Conservation (phyloP, 2,113 vertebrate genomes). For the human (Homo sapiens) region DNA sequence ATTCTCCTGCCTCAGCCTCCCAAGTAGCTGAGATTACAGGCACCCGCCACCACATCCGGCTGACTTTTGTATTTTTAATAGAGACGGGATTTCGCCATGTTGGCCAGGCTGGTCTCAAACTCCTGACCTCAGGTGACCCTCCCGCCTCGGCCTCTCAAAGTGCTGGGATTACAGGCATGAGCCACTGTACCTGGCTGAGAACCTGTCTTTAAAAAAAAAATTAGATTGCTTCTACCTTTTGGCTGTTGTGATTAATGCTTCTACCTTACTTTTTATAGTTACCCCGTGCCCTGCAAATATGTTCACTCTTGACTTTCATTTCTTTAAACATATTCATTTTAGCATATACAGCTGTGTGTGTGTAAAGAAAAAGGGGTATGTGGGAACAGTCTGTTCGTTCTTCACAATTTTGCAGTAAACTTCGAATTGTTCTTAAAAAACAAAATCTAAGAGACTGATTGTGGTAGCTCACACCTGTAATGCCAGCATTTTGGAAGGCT, state of each 20-base stretch:
- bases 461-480: too few species aligned
- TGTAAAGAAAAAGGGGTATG: background rate
- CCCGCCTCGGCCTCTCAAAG: background rate
- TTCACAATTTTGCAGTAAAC: background rate
- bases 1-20: too few species aligned
- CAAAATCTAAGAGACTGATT: background rate
- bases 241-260: too few species aligned
- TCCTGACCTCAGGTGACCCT: background rate
- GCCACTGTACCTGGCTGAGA: background rate
- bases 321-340: background rate
- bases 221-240: too few species aligned
- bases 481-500: background rate
- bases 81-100: rapidly evolving
- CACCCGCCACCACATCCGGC: too few species aligned
- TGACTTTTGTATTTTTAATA: too few species aligned
- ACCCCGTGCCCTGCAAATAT: background rate
- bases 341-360: background rate
- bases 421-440: background rate
- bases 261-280: background rate
- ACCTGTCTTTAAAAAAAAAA: too few species aligned
- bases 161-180: background rate
- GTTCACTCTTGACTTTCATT: background rate
- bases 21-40: too few species aligned
- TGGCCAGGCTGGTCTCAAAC: too few species aligned
- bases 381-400: background rate